These are phyloP conservation scores for human DNA, from an alignment of 2,113 vertebrate genomes.

Conservation along the genomic window GRCh38 chr4:2699001-2699500, in stretches of 20 bases:
- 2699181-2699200: rapidly evolving
- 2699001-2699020: too few species aligned
- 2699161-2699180: neutral
- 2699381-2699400: neutral
- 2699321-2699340: neutral
- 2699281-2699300: too few species aligned
- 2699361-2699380: neutral
- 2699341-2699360: neutral
- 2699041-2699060: too few species aligned
- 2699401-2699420: neutral
- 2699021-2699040: too few species aligned
- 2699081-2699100: too few species aligned
- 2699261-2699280: neutral
- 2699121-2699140: too few species aligned
- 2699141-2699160: too few species aligned
- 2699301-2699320: neutral
- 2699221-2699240: neutral
- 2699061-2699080: too few species aligned
- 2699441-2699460: too few species aligned
- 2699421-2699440: neutral
- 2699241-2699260: neutral
- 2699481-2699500: neutral
- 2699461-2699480: neutral
- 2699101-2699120: too few species aligned
- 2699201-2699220: neutral